Evolutionary conservation across 2,797 vertebrate species (phyloP).

Genomic region (Anomalospiza imberbis): DNA sequence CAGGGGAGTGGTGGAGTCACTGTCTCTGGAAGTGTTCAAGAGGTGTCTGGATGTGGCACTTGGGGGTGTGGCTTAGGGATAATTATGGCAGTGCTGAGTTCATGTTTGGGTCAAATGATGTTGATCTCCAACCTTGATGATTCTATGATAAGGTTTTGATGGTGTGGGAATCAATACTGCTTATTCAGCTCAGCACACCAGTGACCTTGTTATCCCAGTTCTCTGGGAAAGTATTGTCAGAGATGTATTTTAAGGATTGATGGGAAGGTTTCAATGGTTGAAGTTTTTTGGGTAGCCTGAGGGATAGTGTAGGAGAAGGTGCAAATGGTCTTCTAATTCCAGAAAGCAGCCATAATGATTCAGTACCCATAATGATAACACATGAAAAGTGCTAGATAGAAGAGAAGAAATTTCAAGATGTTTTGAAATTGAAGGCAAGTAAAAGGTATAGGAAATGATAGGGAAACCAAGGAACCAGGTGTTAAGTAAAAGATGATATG

Average conservation of each 20-base stretch:
- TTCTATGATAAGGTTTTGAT: neutral
- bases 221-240: neutral
- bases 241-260: neutral
- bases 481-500: neutral
- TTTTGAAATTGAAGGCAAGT: neutral
- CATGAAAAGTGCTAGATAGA: neutral
- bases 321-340: neutral
- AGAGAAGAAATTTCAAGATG: neutral
- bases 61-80: neutral
- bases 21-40: neutral
- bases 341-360: neutral
- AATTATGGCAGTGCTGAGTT: neutral
- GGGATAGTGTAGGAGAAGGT: neutral
- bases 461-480: neutral
- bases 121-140: neutral
- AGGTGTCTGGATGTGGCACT: neutral
- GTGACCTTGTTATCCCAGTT: neutral
- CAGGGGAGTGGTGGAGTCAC: neutral
- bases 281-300: neutral
- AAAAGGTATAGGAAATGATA: neutral
- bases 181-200: neutral
- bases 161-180: neutral
- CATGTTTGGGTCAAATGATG: neutral
- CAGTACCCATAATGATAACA: neutral
- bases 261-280: neutral